phyloP scores from a whole-genome alignment of 1,140 invertebrate species.

The Sitobion miscanthi region DNA sequence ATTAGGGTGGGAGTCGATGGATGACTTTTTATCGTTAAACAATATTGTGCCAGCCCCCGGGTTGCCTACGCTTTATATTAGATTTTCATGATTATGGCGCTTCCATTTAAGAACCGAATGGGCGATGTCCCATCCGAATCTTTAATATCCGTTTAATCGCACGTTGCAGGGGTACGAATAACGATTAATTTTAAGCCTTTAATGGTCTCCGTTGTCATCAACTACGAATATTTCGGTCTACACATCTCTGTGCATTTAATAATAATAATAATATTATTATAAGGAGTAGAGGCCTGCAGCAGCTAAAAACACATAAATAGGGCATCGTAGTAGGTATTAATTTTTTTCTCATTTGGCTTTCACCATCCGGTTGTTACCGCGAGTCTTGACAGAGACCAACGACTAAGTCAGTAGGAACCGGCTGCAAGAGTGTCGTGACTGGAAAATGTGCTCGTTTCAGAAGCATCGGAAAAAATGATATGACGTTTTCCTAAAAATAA shows the following conservation, averaged over 20 bases:
- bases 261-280: neutral
- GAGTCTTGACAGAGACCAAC: neutral
- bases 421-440: neutral
- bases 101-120: neutral
- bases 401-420: neutral
- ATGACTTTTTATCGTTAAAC: neutral
- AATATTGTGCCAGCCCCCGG: neutral
- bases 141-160: conserved; percentile 7
- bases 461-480: neutral
- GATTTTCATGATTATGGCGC: neutral
- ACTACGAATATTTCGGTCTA: neutral
- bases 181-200: conserved; percentile 12
- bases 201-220: neutral
- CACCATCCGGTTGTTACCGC: neutral
- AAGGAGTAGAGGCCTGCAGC: neutral
- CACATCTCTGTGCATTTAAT: neutral
- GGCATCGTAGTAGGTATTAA: neutral
- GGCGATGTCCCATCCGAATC: neutral
- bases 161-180: neutral
- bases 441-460: neutral
- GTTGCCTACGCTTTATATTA: neutral
- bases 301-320: neutral
- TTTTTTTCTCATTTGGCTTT: neutral
- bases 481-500: neutral
- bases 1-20: neutral